phyloP scores from a whole-genome alignment of 2,797 vertebrate species.

The Rhinoraja longicauda region DNA sequence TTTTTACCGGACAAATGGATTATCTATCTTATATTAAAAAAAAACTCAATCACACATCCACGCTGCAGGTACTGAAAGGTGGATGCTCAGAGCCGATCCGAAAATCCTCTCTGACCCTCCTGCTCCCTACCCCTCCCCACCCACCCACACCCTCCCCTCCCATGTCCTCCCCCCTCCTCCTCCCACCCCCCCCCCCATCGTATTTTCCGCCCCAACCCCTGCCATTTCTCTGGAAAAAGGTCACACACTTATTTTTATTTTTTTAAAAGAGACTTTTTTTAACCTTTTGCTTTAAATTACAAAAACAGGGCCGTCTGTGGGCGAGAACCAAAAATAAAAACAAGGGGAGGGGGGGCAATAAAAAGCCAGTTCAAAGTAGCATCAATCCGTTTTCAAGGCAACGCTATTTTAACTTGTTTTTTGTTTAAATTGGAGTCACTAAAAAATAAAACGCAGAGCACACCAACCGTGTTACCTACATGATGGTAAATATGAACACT shows the following conservation, averaged over 20 bases:
- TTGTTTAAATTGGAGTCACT: neutral
- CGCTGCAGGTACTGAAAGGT: neutral
- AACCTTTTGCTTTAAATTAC: neutral
- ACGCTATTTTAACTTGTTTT: neutral
- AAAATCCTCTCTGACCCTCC: no score
- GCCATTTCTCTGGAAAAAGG: neutral
- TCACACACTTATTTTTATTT: neutral
- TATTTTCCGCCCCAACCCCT: neutral
- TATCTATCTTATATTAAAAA: no score
- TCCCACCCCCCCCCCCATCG: neutral
- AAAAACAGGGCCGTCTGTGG: no score
- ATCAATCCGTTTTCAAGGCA: no score
- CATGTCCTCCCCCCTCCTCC: no score
- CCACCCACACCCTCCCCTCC: neutral
- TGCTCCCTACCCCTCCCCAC: neutral
- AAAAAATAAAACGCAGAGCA: neutral
- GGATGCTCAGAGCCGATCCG: neutral
- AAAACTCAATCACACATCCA: no score
- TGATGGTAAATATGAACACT: conserved; percentile 11
- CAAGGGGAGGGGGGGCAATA: no score
- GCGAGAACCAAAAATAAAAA: no score
- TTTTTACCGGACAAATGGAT: conserved; percentile 21
- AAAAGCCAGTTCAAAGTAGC: neutral
- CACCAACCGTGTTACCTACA: neutral
- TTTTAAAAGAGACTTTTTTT: neutral